Percentiles rank a stretch among this genome's conserved stretches.
Evolutionary conservation across 2,888 invertebrate genomes (phyloP).

Genomic region (Papilio gigon): DNA sequence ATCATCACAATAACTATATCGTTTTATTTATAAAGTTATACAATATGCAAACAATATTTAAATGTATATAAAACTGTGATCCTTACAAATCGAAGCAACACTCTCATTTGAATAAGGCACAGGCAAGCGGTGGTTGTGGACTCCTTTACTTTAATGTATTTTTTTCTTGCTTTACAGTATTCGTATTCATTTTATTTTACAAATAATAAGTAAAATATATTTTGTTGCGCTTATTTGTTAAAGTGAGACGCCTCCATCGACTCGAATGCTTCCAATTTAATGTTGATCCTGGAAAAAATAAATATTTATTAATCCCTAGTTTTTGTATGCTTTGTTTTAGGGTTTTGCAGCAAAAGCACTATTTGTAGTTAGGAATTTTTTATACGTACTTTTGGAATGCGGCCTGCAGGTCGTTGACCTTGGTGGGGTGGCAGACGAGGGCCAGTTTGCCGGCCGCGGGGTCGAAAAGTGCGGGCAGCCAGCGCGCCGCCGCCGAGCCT

Average conservation of each 20-base stretch:
- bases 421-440: conserved; percentile 89
- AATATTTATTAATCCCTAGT: neutral
- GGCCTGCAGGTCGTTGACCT: conserved; percentile 85
- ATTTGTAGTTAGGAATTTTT: too few relatives aligned
- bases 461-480: conserved; percentile 87
- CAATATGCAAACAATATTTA: conserved; percentile 15
- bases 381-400: conserved; percentile 86
- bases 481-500: conserved; percentile 86
- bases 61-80: conserved; percentile 23
- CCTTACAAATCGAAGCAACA: conserved; percentile 24
- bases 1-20: conserved; percentile 63
- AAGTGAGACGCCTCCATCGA: conserved; percentile 85
- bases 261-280: conserved; percentile 82
- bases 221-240: conserved; percentile 69
- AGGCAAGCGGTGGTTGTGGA: conserved; percentile 56
- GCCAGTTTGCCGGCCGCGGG: conserved; percentile 83
- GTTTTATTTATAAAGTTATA: conserved; percentile 45
- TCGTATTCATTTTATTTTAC: neutral
- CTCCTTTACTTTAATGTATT: conserved; percentile 7
- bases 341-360: too few relatives aligned
- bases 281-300: conserved; percentile 79
- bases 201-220: conserved; percentile 29
- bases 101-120: conserved; percentile 55
- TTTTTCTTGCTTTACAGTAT: neutral
- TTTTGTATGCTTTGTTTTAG: too few relatives aligned